A percentile compares a stretch with the other conserved stretches of the same genome.
Evolutionary conservation across 1,140 invertebrate species (phyloP).

Genomic region (Pectinophora gossypiella): DNA sequence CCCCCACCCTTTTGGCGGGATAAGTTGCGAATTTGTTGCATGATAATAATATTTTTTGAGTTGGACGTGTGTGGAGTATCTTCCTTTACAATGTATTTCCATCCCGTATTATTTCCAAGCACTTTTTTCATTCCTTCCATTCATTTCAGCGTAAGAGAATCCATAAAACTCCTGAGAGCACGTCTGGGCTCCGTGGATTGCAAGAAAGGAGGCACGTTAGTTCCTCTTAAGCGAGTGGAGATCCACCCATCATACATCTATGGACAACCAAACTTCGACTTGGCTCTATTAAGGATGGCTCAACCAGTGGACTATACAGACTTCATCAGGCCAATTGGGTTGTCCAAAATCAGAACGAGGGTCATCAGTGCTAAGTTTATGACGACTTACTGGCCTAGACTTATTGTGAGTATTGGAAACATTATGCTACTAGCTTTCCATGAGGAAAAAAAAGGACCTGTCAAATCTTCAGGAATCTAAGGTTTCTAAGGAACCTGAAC

Average conservation of each 20-base stretch:
- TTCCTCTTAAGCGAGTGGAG: constrained; percentile 40
- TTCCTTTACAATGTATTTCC: no score
- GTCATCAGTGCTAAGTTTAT: constrained; percentile 42
- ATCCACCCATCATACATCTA: constrained; percentile 43
- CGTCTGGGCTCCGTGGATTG: constrained; percentile 51
- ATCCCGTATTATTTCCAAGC: no score
- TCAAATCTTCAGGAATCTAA: no score
- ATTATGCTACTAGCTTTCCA: no score
- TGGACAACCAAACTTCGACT: constrained; percentile 37
- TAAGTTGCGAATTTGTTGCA: no score
- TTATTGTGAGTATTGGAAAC: constrained; percentile 58
- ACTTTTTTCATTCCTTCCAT: no score
- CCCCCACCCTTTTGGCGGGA: no score
- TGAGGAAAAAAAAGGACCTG: no score
- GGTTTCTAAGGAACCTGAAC: no score
- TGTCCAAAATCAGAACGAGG: constrained; percentile 27
- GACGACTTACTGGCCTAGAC: constrained; percentile 52
- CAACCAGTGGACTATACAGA: constrained; percentile 19
- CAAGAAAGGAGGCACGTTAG: constrained; percentile 47
- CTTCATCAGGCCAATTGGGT: constrained; percentile 31
- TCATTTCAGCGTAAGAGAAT: constrained; percentile 46
- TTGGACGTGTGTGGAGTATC: no score
- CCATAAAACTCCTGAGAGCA: constrained; percentile 45
- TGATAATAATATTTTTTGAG: no score
- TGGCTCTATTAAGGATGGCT: constrained; percentile 37